Percentiles rank a stretch among this genome's conserved stretches.
Evolutionary conservation across 2,888 invertebrate species (phyloP).

Genomic region (Eristalinus aeneus): DNA sequence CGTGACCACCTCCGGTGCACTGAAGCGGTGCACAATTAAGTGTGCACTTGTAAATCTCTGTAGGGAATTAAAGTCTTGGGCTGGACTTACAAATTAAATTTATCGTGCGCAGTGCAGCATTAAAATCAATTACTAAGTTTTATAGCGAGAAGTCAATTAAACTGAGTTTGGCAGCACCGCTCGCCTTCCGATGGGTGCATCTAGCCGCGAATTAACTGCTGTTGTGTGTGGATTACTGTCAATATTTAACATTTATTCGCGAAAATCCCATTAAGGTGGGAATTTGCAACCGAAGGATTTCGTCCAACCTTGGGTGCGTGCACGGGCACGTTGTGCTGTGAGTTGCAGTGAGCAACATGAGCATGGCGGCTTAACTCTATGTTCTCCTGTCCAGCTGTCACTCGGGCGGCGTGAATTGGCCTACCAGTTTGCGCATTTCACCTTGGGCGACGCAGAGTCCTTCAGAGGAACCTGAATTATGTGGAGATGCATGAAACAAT

Average conservation of each 20-base stretch:
- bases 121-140: constrained; percentile 35
- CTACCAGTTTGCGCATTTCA: not conserved
- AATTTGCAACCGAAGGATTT: not conserved
- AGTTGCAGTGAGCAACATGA: not conserved
- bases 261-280: not conserved
- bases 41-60: constrained; percentile 42
- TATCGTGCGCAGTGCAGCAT: constrained; percentile 17
- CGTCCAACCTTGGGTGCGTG: not conserved
- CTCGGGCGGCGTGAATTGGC: not conserved
- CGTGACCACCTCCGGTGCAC: constrained; percentile 26
- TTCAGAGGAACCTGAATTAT: not conserved
- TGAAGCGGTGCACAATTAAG: constrained; percentile 11
- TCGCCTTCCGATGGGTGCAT: not conserved
- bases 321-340: not conserved
- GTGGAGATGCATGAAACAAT: not conserved
- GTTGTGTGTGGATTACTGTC: not conserved
- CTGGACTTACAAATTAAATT: constrained; percentile 35
- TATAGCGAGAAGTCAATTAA: constrained; percentile 51
- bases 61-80: constrained; percentile 41
- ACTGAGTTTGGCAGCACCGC: constrained; percentile 8
- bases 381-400: constrained; percentile 13
- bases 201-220: not conserved
- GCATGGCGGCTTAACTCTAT: not conserved
- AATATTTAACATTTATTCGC: not conserved
- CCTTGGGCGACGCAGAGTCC: not conserved